A percentile compares a stretch with the other conserved stretches of the same genome.
phyloP scores from a whole-genome alignment of 1,140 invertebrate species.

The Olivierus martensii region DNA sequence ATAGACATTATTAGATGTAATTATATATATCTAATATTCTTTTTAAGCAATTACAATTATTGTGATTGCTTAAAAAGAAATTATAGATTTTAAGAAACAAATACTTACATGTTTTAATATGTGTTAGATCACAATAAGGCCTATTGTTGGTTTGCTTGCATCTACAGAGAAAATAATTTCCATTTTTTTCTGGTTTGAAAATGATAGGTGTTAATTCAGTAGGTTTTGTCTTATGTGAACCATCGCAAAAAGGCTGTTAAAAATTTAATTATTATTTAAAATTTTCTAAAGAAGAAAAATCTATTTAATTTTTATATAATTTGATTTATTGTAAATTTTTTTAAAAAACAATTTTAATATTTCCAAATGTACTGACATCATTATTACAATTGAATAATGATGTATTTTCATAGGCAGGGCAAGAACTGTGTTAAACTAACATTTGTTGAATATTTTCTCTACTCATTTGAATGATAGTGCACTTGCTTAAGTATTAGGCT shows the following conservation, averaged over 20 bases:
- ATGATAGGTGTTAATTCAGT: constrained; percentile 9
- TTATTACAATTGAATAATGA: background rate
- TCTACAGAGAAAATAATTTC: constrained; percentile 11
- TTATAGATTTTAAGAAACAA: too few relatives aligned
- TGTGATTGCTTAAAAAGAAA: too few relatives aligned
- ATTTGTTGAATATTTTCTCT: too few relatives aligned
- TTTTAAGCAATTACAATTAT: too few relatives aligned
- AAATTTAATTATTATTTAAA: background rate
- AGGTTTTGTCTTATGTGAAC: constrained; percentile 18
- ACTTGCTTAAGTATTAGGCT: too few relatives aligned
- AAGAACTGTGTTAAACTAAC: background rate
- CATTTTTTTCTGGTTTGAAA: constrained; percentile 8
- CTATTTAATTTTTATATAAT: background rate
- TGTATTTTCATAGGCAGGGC: background rate
- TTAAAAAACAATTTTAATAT: background rate
- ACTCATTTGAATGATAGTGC: too few relatives aligned
- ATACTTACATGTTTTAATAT: constrained; percentile 19
- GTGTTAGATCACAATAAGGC: constrained; percentile 17
- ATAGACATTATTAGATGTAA: too few relatives aligned
- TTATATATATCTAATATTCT: too few relatives aligned
- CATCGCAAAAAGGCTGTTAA: constrained; percentile 29
- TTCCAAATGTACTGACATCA: background rate
- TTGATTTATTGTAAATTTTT: too few relatives aligned
- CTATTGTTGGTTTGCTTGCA: constrained; percentile 20
- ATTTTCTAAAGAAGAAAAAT: background rate